Base-by-base conservation (phyloP, 2,888 invertebrate genomes). In the Parnassius glacialis region DNA sequence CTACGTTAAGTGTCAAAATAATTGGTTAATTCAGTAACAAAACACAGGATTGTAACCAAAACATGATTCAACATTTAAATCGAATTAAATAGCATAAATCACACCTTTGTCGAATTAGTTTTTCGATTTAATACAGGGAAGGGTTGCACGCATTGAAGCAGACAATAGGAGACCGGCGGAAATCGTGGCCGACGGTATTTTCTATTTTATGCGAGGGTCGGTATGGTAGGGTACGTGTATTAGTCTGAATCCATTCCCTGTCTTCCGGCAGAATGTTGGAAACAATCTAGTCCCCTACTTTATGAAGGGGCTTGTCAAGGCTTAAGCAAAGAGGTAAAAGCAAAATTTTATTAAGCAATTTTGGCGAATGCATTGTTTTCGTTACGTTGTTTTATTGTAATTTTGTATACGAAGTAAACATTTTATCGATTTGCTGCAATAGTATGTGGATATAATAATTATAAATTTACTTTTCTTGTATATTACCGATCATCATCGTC, bases 171-270 rank as follows among this genome's bases (percentile, higher is more conserved):
- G 74, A 68, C 79, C 74, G 78, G 70, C 83, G 84, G 84, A 84
- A 85, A 89, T 84, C 81, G 83, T 75, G 73, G 81, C 80, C 78
- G 78, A 84, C 82, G 83, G 83, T 75, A 85, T 87, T 83, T 83
- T 81, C 85, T 79, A 81, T 85, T 88, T 87, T 83, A 85, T 84
- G 80, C 71, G 82, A 84, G 88, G 89, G 85, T 81, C 70, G 74
- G 68, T 57, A 66, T 72, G 76, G 78, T 77, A 81, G 84, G 86
- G 83, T 80, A 78, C 73, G 71, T 73, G 79, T 80, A 82, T 87
- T 84, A 86, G 85, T 87, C 84, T 76, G 81, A 86, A 86, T 87
- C 85, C 84, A 87, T 88, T 87, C 80, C 69, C 72, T 75, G 78
- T 83, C 81, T 85, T 87, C 85, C 84, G 80, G 79, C 75, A 71